Evolutionary conservation across 2,888 invertebrate species (phyloP), one percentile per base, ranked within the genome.

Genomic region (Epistrophella euchroma): DNA sequence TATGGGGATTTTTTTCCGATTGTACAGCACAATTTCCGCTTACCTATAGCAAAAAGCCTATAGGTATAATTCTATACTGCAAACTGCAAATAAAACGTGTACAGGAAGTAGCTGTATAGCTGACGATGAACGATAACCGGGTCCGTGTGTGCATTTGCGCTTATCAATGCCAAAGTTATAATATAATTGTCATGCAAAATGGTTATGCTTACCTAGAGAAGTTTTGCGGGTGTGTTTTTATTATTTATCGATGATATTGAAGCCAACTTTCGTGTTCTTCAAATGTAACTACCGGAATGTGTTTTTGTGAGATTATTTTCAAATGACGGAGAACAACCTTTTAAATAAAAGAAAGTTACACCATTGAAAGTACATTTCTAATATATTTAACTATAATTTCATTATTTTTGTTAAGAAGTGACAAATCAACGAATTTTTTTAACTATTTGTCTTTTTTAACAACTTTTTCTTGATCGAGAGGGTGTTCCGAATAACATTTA

Each of bases 21-120:
- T 62, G 60, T 70, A 77, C 73, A 56, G 68, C 32, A 22, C 50
- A 45, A 77, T 78, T 82, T 82, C 78, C 77, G 82, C 28, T 56
- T 56, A 52, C 52, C 52, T 52, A 32, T 56, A n/a, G 28, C n/a
- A n/a, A n/a, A n/a, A 45, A 56, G 55, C 3, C 3, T 47, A 6
- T 52, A 40, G 60, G 40, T 9, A n/a, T n/a, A 9, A 1, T 1
- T 7, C 5, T 13, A 56, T 64, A 76, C 13, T 64, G 84, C 81
- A 80, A 71, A 56, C 19, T 72, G 85, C 81, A 75, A 66, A 76
- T 55, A 64, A 25, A 58, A 45, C 72, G 50, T 71, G 50, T 64
- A 37, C 86, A 77, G 86, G 86, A 82, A 86, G 70, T 86, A 52
- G 35, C 56, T 58, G 82, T 82, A 64, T 86, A 52, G 35, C 56